A percentile compares a stretch with the other conserved stretches of the same genome.
Evolutionary conservation across 2,888 invertebrate genomes (phyloP).

Genomic region (Hirtodrosophila duncani): DNA sequence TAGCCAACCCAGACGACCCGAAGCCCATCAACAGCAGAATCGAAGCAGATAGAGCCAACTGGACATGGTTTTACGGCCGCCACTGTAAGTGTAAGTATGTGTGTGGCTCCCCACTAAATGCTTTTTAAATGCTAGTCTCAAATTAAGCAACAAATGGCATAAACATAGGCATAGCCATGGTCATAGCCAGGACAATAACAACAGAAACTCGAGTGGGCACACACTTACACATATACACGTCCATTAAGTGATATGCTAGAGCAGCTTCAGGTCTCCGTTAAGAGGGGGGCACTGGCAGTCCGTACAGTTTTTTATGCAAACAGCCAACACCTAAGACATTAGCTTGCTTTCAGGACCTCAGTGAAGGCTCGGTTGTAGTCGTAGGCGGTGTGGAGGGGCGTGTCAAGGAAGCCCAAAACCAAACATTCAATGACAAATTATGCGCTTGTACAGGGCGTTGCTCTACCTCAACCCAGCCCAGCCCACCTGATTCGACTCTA

Average conservation of each 20-base stretch:
- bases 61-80: constrained; percentile 31
- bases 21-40: constrained; percentile 31
- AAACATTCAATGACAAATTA: constrained; percentile 74
- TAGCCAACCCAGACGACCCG: constrained; percentile 73
- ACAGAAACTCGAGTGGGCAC: constrained; percentile 44
- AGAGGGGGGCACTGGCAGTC: constrained; percentile 33
- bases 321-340: constrained; percentile 64
- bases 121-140: constrained; percentile 58
- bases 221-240: constrained; percentile 23
- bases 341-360: constrained; percentile 28
- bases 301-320: constrained; percentile 39
- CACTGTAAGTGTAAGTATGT: constrained; percentile 33
- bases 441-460: constrained; percentile 56
- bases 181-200: constrained; percentile 27
- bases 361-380: too few species aligned
- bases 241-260: constrained; percentile 47
- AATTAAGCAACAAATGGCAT: constrained; percentile 55
- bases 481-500: constrained; percentile 33
- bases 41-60: constrained; percentile 31
- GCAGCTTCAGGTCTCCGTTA: constrained; percentile 13
- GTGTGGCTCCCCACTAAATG: constrained; percentile 39
- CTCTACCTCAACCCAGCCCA: constrained; percentile 35
- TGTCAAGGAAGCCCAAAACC: constrained; percentile 43
- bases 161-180: constrained; percentile 26
- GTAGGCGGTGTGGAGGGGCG: too few species aligned